Percentiles rank a stretch among this genome's conserved stretches.
These are phyloP conservation scores for Calliopsis andreniformis DNA, from an alignment of 1,140 invertebrate species.

Conservation along the genomic window DNA sequence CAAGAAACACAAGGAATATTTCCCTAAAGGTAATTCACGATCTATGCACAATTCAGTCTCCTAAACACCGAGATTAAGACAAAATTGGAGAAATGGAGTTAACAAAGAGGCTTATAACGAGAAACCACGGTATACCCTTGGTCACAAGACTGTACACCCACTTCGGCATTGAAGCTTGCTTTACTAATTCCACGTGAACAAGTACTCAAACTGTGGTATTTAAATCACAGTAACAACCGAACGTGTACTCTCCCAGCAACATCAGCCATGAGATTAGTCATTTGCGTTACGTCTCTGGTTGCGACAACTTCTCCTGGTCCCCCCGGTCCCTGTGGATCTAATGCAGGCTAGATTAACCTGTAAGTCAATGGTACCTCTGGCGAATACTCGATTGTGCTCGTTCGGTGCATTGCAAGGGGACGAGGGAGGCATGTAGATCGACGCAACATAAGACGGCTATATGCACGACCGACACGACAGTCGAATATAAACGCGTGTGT, in stretches of 20 bases:
- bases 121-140: too few species aligned
- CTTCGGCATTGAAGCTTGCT: not conserved
- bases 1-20: too few species aligned
- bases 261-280: not conserved
- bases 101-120: too few species aligned
- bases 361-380: slow-evolving; percentile 10
- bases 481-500: slow-evolving; percentile 34
- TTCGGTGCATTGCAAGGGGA: slow-evolving; percentile 3
- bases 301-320: not conserved
- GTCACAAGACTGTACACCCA: not conserved
- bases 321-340: not conserved
- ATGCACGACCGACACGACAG: slow-evolving; percentile 4
- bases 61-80: too few species aligned
- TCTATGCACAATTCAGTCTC: too few species aligned
- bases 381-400: slow-evolving; percentile 31
- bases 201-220: not conserved
- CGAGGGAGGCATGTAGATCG: not conserved
- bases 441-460: not conserved
- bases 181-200: not conserved
- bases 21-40: too few species aligned
- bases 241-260: not conserved
- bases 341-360: slow-evolving; percentile 22
- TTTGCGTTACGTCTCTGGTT: not conserved
- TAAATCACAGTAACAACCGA: not conserved
- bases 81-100: too few species aligned